Evolutionary conservation across 23 tunicate genomes (phyloP), one percentile per base, ranked within the genome.

Genomic region (Diplosoma virens): DNA sequence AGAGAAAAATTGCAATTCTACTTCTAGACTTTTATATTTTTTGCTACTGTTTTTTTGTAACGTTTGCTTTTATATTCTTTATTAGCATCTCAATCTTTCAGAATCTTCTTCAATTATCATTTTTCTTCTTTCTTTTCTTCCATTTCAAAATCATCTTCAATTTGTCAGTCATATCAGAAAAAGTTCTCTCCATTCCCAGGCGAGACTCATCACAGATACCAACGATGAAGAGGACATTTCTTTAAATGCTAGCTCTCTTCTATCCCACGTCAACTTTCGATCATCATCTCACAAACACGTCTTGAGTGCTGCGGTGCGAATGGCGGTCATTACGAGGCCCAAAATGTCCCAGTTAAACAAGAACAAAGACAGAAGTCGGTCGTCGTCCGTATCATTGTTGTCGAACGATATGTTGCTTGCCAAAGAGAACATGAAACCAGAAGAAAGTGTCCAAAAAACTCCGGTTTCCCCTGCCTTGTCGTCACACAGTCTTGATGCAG

Each of bases 201-300:
- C 69, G 9, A 61, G 35, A 5, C 69, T 61, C 35, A 9, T 61
- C 4, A 5, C 69, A 7, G 69, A 61, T 35, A 4, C 69, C 35
- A 61, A 35, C 69, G 69, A 61, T 61, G 69, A 61, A 9, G 69
- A 61, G 6, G 35, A 5, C 2, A 61, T 61, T 34, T 27, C 35
- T 7, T 61, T 35, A 61, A 34, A 61, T 6, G 69, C 69, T 6
- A 61, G 21, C 35, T 27, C 69, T 26, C 69, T 61, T 17, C 7
- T 61, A 22, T 61, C 69, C 2, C 69, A n/a, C 21, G 69, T 61
- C 35, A 61, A 29, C 30, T 28, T 61, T 6, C 5, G 7, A 26
- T 61, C 69, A 29, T 5, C 69, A 22, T 61, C 69, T 27, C 69
- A 61, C 69, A 61, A 61, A 29, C 69, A 61, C n/a, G 69, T 61